Base-by-base conservation (phyloP, 2,113 vertebrate genomes). In the Hiodon tergisus region DNA sequence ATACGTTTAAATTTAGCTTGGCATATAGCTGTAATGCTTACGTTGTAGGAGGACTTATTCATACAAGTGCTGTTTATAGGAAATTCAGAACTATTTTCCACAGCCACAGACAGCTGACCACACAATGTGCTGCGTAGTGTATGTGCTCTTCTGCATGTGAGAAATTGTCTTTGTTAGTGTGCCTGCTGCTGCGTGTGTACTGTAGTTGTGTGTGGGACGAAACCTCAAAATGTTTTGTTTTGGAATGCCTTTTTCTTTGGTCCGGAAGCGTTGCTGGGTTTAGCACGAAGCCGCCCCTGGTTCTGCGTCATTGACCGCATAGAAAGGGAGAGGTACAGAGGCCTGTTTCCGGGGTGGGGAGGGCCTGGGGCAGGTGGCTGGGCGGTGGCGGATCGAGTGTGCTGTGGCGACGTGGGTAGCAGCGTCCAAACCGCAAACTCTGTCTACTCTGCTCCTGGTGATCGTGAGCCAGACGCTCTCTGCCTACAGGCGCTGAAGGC, bases 81-180 rank as follows among this genome's bases (percentile, higher is more conserved):
- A 89, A 86, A 87, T 88, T 90, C 87, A 86, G 86, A 86, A 77
- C 82, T 83, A 88, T 83, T 89, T 92, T 92, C 90, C 91, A 89
- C 84, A 79, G 86, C 85, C 84, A 77, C 81, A 84, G 80, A 81
- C 84, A 82, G 83, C 76, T 90, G 86, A 89, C 90, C 88, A 88
- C 88, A 88, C 85, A 82, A 84, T 82, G 83, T 74, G 82, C 83
- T 83, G 83, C 81, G 62, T 84, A 78, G 63, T 66, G 63, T 66
- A 31, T 66, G 7, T 7, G 31, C 46, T 58, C 16, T 60, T 13
- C 47, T 50, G 16, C 67, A 60, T 17, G 51, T 65, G 46, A 48
- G 10, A 48, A 10, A n/a, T 17, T 47, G 31, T 66, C 8, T 66
- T 7, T 48, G 63, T 48, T 4, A 47, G 63, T 48, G 63, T 66